Conservation (phyloP, 2,797 vertebrate genomes). For the Gobionotothen gibberifrons region DNA sequence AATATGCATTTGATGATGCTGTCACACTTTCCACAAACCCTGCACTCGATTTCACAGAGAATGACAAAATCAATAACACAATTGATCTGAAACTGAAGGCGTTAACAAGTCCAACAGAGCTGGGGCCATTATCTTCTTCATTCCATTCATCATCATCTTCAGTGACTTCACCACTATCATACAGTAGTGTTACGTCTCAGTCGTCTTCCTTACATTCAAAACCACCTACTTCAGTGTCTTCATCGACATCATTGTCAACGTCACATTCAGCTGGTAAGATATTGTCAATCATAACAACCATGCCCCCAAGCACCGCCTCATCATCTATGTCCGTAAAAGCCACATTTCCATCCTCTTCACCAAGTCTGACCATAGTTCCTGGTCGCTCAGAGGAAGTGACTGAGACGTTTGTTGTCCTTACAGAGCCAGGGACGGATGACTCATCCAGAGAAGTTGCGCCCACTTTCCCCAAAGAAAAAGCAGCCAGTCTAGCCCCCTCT, state of each 20-base stretch:
- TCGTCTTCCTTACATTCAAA: conserved; percentile 24
- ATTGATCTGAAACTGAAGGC: conserved; percentile 15
- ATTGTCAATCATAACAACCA: conserved; percentile 19
- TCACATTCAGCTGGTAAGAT: not conserved
- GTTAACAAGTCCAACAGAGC: conserved; percentile 18
- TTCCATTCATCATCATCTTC: conserved; percentile 24
- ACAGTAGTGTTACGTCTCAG: conserved; percentile 14
- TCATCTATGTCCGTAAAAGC: conserved; percentile 47
- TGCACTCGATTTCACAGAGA: conserved; percentile 13
- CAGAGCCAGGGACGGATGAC: conserved; percentile 86
- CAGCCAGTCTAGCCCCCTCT: conserved; percentile 81
- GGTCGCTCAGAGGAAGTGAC: conserved; percentile 63
- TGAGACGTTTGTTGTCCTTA: conserved; percentile 86
- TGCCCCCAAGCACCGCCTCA: conserved; percentile 8
- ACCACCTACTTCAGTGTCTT: conserved; percentile 2
- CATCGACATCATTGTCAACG: conserved; percentile 1
- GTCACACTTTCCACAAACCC: conserved; percentile 32
- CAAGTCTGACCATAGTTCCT: conserved; percentile 33
- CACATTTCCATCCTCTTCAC: conserved; percentile 24
- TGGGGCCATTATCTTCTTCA: conserved; percentile 1
- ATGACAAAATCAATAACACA: not conserved
- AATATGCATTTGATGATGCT: conserved; percentile 34
- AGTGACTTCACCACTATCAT: not conserved
- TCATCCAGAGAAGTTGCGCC: conserved; percentile 80
- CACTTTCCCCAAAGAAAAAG: conserved; percentile 77